Conservation (phyloP, 2,888 invertebrate species). For the Siphonodentalium dalli region DNA sequence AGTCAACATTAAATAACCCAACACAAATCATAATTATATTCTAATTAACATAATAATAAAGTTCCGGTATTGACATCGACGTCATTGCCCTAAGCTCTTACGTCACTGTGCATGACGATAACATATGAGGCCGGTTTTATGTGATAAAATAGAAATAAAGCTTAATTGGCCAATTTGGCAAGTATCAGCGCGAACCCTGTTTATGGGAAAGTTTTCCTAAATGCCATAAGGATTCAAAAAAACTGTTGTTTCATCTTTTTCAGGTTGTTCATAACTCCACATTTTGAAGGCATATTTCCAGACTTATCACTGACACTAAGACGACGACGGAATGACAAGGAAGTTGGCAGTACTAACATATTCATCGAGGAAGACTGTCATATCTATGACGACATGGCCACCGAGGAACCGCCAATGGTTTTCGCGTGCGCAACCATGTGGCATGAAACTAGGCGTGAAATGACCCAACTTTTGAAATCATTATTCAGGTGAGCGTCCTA, state of each 20-base stretch:
- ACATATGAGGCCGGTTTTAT: too few relatives aligned
- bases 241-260: conserved; percentile 2
- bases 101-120: too few relatives aligned
- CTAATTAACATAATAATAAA: too few relatives aligned
- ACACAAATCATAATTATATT: too few relatives aligned
- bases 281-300: conserved; percentile 85
- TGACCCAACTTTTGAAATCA: conserved; percentile 81
- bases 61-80: too few relatives aligned
- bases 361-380: conserved; percentile 42
- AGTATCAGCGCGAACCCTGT: too few relatives aligned
- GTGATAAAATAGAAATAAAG: too few relatives aligned
- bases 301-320: conserved; percentile 96
- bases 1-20: too few relatives aligned
- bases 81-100: too few relatives aligned
- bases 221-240: too few relatives aligned
- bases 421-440: conserved; percentile 99
- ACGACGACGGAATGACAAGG: conserved; percentile 85
- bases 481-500: conserved; percentile 67
- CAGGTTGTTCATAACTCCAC: conserved; percentile 50
- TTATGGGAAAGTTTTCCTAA: too few relatives aligned
- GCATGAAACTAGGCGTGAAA: conserved; percentile 91
- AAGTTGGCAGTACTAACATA: conserved; percentile 43
- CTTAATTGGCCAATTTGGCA: too few relatives aligned
- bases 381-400: conserved; percentile 31
- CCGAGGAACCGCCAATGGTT: conserved; percentile 68